phyloP scores from a whole-genome alignment of 2,888 invertebrate species.

The Drosophila demipolita region DNA sequence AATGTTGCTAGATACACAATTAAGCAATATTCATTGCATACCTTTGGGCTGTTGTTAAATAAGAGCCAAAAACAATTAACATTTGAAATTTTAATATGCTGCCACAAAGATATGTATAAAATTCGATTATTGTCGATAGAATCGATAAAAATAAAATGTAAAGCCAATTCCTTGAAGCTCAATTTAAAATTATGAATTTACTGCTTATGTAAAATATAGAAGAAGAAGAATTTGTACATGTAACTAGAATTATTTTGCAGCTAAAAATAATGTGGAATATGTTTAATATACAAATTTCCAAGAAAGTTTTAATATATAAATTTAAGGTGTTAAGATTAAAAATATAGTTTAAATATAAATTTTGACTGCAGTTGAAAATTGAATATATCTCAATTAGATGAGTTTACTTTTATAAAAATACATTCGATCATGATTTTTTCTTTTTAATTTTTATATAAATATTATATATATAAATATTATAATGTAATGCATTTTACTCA shows the following conservation, averaged over 20 bases:
- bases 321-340: neutral
- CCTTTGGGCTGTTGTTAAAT: neutral
- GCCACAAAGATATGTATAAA: neutral
- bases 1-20: slow-evolving; percentile 15
- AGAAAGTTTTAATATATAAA: neutral
- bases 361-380: neutral
- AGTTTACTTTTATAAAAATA: neutral
- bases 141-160: neutral
- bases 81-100: neutral
- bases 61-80: neutral
- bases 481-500: neutral
- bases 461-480: neutral
- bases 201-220: too few species aligned
- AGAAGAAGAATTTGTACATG: too few species aligned
- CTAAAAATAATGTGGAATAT: neutral
- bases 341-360: neutral
- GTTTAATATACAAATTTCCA: neutral
- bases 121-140: neutral
- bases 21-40: neutral
- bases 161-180: neutral
- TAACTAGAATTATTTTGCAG: too few species aligned
- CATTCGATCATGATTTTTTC: neutral
- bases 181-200: too few species aligned
- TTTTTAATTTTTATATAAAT: neutral
- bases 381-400: neutral